These are phyloP conservation scores for Thera britannica DNA, from an alignment of 2,888 invertebrate species.

Conservation along the genomic window DNA sequence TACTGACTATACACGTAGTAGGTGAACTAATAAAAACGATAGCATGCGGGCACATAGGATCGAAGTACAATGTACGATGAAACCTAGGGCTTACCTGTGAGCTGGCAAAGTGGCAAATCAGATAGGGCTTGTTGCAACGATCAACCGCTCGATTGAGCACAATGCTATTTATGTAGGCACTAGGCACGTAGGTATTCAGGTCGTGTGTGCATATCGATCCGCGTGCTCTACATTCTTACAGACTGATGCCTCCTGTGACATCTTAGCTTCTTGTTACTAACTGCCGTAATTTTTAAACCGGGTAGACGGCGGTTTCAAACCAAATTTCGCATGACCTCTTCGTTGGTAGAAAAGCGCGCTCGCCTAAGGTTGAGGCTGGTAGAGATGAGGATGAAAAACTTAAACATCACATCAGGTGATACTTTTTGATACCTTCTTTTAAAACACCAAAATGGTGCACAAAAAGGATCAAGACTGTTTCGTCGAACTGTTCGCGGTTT, in stretches of 20 bases:
- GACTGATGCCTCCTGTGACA: slow-evolving; percentile 10
- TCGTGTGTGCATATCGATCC: slow-evolving; percentile 28
- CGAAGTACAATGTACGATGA: not conserved
- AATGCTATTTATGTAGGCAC: slow-evolving; percentile 23
- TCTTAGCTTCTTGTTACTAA: not conserved
- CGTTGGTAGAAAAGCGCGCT: too few species aligned
- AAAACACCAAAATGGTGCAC: slow-evolving; percentile 62
- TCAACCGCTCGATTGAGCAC: slow-evolving; percentile 32
- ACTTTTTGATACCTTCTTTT: slow-evolving; percentile 2
- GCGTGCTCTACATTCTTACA: slow-evolving; percentile 22
- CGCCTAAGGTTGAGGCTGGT: too few species aligned
- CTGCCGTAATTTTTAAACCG: too few species aligned
- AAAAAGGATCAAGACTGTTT: slow-evolving; percentile 68
- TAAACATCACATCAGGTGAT: not conserved
- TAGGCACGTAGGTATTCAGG: slow-evolving; percentile 28
- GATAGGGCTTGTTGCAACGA: slow-evolving; percentile 32
- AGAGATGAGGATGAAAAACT: not conserved
- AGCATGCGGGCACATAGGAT: not conserved
- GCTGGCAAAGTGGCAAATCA: slow-evolving; percentile 39
- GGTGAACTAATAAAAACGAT: not conserved
- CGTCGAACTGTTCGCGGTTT: slow-evolving; percentile 61
- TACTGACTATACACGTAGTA: too few species aligned
- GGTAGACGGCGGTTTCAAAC: too few species aligned
- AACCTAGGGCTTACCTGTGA: slow-evolving; percentile 1
- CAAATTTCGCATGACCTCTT: too few species aligned